Percentiles rank a stretch among this genome's conserved stretches.
These are phyloP conservation scores for Acropternis orthonyx DNA, from an alignment of 2,797 vertebrate genomes.

Conservation along the genomic window DNA sequence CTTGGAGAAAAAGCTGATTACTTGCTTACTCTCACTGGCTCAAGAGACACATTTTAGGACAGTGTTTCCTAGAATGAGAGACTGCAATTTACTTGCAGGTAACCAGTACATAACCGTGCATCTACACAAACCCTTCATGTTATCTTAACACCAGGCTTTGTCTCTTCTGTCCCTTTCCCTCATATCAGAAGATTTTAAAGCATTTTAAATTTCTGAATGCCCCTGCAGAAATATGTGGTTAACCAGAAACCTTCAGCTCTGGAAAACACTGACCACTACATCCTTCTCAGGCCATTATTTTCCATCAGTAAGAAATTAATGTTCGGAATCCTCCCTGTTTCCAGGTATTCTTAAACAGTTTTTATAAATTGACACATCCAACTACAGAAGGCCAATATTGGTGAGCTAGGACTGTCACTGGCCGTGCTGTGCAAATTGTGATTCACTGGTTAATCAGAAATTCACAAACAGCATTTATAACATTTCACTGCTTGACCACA, in stretches of 20 bases:
- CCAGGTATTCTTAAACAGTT: background rate
- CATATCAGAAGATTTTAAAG: background rate
- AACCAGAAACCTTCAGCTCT: background rate
- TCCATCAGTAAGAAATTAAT: background rate
- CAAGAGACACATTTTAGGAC: constrained; percentile 2
- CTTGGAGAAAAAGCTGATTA: constrained; percentile 70
- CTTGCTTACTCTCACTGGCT: background rate
- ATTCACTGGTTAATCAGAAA: background rate
- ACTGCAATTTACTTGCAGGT: constrained; percentile 2
- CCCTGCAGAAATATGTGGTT: background rate
- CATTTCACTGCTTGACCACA: background rate
- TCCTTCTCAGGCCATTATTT: background rate
- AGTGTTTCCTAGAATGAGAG: constrained; percentile 6
- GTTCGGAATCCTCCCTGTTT: background rate
- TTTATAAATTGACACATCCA: background rate
- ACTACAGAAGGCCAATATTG: background rate
- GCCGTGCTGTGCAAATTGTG: background rate
- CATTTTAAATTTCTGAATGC: background rate
- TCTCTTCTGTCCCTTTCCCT: background rate
- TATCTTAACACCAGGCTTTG: background rate
- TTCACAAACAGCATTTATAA: background rate
- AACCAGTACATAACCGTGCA: background rate
- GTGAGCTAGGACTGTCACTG: background rate
- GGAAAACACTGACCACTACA: background rate
- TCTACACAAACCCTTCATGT: background rate